These are phyloP conservation scores for Zelostemma sp. DNA, from an alignment of 1,140 invertebrate species.

Conservation along the genomic window DNA sequence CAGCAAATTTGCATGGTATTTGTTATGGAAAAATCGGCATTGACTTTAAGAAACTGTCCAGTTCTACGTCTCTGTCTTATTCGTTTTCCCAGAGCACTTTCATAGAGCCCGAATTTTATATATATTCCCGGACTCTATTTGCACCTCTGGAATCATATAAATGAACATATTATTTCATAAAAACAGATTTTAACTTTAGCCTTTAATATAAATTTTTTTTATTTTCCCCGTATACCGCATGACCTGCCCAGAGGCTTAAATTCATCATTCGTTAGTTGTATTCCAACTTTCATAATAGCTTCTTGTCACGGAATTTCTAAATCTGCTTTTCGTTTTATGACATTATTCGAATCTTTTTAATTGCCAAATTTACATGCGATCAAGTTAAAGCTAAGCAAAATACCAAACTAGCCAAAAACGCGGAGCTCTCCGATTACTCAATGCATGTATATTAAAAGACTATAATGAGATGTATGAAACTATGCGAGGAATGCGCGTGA, in stretches of 20 bases:
- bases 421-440: too few species aligned
- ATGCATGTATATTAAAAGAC: too few species aligned
- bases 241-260: constrained; percentile 37
- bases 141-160: constrained; percentile 69
- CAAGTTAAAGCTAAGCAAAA: too few species aligned
- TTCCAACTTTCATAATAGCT: too few species aligned
- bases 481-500: constrained; percentile 21
- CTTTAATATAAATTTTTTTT: constrained; percentile 32
- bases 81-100: constrained; percentile 58
- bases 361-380: too few species aligned
- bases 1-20: too few species aligned
- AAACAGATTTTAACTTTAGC: constrained; percentile 56
- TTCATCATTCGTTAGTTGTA: too few species aligned
- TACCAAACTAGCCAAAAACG: too few species aligned
- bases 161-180: constrained; percentile 69
- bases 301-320: too few species aligned
- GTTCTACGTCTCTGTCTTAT: constrained; percentile 29
- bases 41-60: constrained; percentile 15
- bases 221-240: constrained; percentile 55
- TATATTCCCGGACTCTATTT: constrained; percentile 65
- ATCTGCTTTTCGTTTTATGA: too few species aligned
- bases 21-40: too few species aligned
- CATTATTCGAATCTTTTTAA: too few species aligned
- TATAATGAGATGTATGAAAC: constrained; percentile 22
- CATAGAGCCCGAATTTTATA: constrained; percentile 60